Conservation (phyloP, 2,888 invertebrate species). For the Eulithis testata region DNA sequence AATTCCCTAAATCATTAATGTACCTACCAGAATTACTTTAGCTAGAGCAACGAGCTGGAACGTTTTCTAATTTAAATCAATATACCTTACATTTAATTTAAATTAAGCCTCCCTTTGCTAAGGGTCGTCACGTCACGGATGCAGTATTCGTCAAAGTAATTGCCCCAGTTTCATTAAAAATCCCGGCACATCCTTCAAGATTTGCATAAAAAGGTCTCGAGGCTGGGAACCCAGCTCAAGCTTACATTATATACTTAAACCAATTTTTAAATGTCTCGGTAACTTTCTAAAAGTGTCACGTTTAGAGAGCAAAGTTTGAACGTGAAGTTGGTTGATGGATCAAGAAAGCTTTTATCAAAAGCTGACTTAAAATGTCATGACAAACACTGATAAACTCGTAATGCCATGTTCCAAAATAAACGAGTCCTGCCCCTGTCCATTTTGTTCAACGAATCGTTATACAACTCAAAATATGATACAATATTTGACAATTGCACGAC, state of each 20-base stretch:
- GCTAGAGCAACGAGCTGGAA: constrained; percentile 32
- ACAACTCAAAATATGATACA: constrained; percentile 18
- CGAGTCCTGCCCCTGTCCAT: constrained; percentile 1
- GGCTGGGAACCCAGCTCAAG: constrained; percentile 54
- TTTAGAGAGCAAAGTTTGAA: constrained; percentile 51
- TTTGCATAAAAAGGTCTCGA: constrained; percentile 79
- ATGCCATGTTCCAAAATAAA: constrained; percentile 11
- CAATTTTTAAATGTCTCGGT: constrained; percentile 65
- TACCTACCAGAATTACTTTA: constrained; percentile 18
- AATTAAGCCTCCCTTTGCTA: constrained; percentile 46
- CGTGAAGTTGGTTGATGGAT: constrained; percentile 35
- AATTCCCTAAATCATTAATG: constrained; percentile 18
- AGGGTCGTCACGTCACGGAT: constrained; percentile 62
- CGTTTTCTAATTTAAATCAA: constrained; percentile 59
- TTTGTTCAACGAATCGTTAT: constrained; percentile 16
- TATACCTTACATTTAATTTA: constrained; percentile 58
- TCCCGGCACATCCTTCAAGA: constrained; percentile 77
- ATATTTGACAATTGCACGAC: constrained; percentile 26
- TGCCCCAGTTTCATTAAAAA: constrained; percentile 78
- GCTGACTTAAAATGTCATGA: constrained; percentile 13
- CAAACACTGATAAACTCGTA: constrained; percentile 9
- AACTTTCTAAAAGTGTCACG: constrained; percentile 56
- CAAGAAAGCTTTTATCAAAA: constrained; percentile 22
- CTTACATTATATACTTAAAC: constrained; percentile 57
- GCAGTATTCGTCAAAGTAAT: constrained; percentile 77